Base-by-base conservation (phyloP, 2,797 vertebrate genomes). In the Bovichtus variegatus region DNA sequence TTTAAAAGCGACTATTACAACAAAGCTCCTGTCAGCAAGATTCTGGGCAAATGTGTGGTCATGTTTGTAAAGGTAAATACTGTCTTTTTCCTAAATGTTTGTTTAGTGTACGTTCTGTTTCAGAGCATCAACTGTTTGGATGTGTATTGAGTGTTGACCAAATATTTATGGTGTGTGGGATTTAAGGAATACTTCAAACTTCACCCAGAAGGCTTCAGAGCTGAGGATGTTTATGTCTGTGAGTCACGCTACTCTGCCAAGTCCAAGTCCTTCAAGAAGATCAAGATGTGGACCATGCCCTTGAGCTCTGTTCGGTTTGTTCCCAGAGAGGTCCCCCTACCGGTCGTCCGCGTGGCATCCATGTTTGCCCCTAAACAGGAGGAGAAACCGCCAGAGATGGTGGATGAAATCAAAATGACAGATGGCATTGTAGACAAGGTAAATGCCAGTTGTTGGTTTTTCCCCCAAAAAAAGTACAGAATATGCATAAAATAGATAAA, bases 1-100 rank as follows among this genome's bases (percentile, higher is more conserved):
- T 99, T 99, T 89, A 99, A 99, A 93, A 99, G 98, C 16, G 98
- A 99, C 89, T 99, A 98, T 90, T 99, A 98, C 90, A 99, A 97
- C 95, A 99, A 99, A 96, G 96, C 98, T 90, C 97, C 97, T 1
- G 94, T 99, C 89, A 99, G 92, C 93, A 99, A 99, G 94, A 99
- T 99, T 89, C 93, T 99, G 86, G 98, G 98, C 65, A 99, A 99
- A 95, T 99, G 98, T 81, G 97, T 99, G 55, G 98, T 99, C 82
- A 99, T 99, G 98, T 99, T 99, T 95, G 98, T 99, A 67, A 99
- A 99, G 97, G 98, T 99, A 89, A 77, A 43, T 11, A 23, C 12
- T 59, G 10, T 21, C 2, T 41, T 67, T 23, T 13, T 18, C 2
- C 0, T 53, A 23, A 13, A 0, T 6, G 1, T 72, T 64, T 69